Conservation (phyloP, 2,888 invertebrate genomes). For the Eilema sororculum region DNA sequence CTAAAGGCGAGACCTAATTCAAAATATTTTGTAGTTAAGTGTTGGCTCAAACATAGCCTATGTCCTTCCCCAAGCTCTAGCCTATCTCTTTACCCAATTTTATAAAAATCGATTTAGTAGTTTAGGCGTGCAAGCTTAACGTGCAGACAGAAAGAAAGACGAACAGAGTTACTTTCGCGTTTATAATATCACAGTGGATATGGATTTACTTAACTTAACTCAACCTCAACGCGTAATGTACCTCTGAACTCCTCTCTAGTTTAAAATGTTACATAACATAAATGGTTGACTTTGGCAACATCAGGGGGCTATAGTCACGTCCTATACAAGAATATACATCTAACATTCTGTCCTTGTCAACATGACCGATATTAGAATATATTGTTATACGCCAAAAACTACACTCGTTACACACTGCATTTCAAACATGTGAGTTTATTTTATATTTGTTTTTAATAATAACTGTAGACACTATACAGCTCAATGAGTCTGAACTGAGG, state of each 20-base stretch:
- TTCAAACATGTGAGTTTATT: background rate
- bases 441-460: no score
- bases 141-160: no score
- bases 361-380: slow-evolving; percentile 64
- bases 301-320: slow-evolving; percentile 62
- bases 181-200: no score
- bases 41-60: no score
- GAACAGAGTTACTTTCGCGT: no score
- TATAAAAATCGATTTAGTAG: no score
- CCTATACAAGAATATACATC: slow-evolving; percentile 56
- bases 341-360: slow-evolving; percentile 59
- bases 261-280: background rate
- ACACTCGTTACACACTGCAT: slow-evolving; percentile 33
- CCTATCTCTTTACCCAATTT: no score
- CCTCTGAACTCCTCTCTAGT: background rate
- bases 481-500: no score
- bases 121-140: no score
- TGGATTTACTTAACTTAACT: background rate
- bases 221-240: background rate
- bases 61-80: no score
- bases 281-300: slow-evolving; percentile 46
- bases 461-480: no score
- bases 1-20: background rate
- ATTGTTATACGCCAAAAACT: slow-evolving; percentile 56
- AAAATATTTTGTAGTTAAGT: background rate